phyloP scores from a whole-genome alignment of 2,888 invertebrate genomes.

The Chironomus tentans region DNA sequence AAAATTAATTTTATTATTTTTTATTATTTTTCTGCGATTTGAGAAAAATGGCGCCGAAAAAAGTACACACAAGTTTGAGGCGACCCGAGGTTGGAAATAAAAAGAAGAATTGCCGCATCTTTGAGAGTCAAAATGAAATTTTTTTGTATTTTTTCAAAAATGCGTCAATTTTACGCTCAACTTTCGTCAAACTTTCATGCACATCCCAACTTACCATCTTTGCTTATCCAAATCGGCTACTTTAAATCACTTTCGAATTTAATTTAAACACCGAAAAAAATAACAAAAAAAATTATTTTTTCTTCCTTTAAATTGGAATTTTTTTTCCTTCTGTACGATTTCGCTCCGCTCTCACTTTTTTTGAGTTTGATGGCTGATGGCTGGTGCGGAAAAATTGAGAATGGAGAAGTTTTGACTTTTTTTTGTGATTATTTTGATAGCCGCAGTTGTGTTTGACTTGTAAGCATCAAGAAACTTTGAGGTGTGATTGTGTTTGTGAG shows the following conservation, averaged over 20 bases:
- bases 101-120: background rate
- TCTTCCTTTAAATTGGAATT: background rate
- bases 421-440: conserved; percentile 17
- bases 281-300: background rate
- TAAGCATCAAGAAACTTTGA: background rate
- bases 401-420: background rate
- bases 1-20: conserved; percentile 1
- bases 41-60: conserved; percentile 21
- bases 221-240: background rate
- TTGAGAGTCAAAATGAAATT: background rate
- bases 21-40: conserved; percentile 2
- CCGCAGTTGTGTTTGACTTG: background rate
- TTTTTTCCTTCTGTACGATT: background rate
- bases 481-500: background rate
- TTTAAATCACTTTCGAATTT: too few relatives aligned
- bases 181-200: background rate
- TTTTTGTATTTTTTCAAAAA: too few relatives aligned
- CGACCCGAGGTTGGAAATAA: conserved; percentile 40
- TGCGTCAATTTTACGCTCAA: too few relatives aligned
- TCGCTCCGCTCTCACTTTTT: background rate
- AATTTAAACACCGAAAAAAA: background rate
- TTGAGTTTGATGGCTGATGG: background rate
- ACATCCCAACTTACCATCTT: background rate
- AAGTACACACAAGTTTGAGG: conserved; percentile 32
- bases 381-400: background rate